Evolutionary conservation across 2,113 vertebrate species (phyloP), one percentile per base, ranked within the genome.

Genomic region (Cinclus cinclus): DNA sequence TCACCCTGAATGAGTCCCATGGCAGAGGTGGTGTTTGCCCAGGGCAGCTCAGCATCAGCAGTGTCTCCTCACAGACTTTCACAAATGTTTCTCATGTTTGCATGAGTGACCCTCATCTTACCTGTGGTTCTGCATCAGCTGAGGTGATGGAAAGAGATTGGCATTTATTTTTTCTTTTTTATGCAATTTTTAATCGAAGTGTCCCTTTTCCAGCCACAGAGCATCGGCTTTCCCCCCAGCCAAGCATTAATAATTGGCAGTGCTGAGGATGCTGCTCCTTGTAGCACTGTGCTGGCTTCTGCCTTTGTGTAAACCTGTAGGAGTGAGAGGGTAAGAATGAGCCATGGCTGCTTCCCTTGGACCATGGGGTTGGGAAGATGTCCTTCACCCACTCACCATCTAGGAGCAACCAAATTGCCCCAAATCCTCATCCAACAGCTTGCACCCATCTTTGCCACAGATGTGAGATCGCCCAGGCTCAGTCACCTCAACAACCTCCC

Each of bases 1-100:
- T 59, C 0, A 0, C 41, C 16, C 60, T 1, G 2, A 6, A 33
- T 19, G 35, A 69, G 6, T 50, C 31, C 41, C 3, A 0, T 0
- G 9, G 39, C 46, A 27, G 0, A 0, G 56, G 1, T 2, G 4
- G 33, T 1, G 3, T 70, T 59, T 79, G 53, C 67, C 41, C 3
- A 1, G 79, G 50, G 67, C 79, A 49, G 33, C 20, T 68, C 71
- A 64, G 41, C 6, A 4, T n/a, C 59, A 60, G 13, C 46, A 41
- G 17, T 7, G 27, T 58, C 44, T 76, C 59, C 28, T 33, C 22
- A 2, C 1, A 3, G 74, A 18, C 37, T 83, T 41, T 65, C 50
- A 33, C n/a, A 64, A 64, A 27, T 2, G 6, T 11, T 78, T 92
- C 33, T 46, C 56, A 21, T 2, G 0, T 19, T 27, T 82, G 46